phyloP scores from a whole-genome alignment of 2,797 vertebrate species.

The Passerculus sandwichensis region DNA sequence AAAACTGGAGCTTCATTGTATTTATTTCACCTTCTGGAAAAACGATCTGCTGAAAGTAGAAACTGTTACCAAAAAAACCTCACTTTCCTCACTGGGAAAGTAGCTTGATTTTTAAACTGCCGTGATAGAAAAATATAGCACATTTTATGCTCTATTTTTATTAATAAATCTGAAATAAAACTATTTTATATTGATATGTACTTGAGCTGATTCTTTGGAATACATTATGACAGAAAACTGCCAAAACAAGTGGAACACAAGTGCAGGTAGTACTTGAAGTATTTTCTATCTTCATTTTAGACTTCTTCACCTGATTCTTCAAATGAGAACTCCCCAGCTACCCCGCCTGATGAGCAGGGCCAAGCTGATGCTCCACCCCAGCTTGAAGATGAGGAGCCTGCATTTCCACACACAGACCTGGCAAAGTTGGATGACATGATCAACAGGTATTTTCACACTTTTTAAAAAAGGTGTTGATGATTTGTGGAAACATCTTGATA shows the following conservation, averaged over 20 bases:
- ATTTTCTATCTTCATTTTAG: conserved; percentile 75
- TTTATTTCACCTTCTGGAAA: background rate
- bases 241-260: background rate
- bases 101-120: background rate
- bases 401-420: conserved; percentile 98
- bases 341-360: conserved; percentile 93
- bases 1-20: background rate
- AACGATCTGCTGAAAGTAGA: background rate
- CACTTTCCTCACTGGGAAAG: background rate
- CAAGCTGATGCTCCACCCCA: conserved; percentile 91
- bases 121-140: background rate
- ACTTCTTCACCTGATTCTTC: conserved; percentile 98
- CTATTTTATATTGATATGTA: background rate
- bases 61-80: fast-evolving
- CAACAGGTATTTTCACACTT: conserved; percentile 86
- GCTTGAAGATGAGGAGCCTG: conserved; percentile 98
- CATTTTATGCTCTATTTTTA: background rate
- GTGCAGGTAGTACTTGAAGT: background rate
- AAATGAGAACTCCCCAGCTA: conserved; percentile 98
- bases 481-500: background rate
- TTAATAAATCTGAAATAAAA: background rate
- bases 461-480: background rate
- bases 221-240: background rate
- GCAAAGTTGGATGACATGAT: conserved; percentile 99
- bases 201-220: background rate